Percentiles rank a stretch among this genome's conserved stretches.
Conservation (phyloP, 92 coral and sea anemone species). For the Palythoa grandiflora region DNA sequence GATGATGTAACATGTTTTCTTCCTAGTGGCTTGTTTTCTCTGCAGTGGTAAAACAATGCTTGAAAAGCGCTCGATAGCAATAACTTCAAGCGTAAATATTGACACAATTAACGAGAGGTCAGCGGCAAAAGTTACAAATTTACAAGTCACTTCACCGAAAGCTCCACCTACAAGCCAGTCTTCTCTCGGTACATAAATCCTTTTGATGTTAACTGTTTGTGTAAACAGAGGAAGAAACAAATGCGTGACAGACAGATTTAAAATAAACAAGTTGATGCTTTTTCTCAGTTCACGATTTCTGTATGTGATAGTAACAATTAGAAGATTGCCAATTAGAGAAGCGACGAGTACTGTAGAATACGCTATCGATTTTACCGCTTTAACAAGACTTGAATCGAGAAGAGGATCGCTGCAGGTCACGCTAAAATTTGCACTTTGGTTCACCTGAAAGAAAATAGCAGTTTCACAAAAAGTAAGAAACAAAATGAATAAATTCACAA, state of each 20-base stretch:
- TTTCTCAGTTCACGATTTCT: neutral
- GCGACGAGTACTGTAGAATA: neutral
- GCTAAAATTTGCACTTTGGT: neutral
- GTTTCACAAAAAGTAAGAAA: no score
- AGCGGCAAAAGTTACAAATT: neutral
- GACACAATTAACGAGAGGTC: neutral
- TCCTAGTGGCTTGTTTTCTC: neutral
- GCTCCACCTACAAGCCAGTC: neutral
- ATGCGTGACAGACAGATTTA: neutral
- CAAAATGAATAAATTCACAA: no score
- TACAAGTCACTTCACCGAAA: neutral
- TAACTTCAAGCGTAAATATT: conserved; percentile 7
- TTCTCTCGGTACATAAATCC: neutral
- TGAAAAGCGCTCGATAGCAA: conserved; percentile 11
- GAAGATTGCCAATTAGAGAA: neutral
- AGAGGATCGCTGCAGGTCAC: neutral
- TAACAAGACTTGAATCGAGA: neutral
- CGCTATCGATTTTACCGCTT: neutral
- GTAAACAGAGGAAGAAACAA: neutral
- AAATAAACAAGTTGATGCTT: neutral
- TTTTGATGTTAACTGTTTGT: neutral
- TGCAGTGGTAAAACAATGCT: conserved; percentile 4
- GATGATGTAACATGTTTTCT: neutral
- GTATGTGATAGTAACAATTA: neutral
- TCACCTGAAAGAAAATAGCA: neutral